A percentile compares a stretch with the other conserved stretches of the same genome.
Conservation (phyloP, 1,140 invertebrate species). For the Heliconius nattereri region DNA sequence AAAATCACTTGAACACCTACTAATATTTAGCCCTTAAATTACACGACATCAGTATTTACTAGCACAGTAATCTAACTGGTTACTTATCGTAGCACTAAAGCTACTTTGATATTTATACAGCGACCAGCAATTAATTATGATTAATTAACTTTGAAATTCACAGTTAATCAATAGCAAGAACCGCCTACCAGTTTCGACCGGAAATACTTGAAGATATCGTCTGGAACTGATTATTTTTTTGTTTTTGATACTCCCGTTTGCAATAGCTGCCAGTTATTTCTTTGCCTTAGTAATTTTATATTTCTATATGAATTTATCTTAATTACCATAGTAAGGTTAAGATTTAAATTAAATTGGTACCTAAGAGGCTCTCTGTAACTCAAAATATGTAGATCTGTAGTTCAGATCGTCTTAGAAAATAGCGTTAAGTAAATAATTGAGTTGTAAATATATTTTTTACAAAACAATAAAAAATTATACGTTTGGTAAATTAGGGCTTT, state of each 20-base stretch:
- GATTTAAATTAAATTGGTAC: neutral
- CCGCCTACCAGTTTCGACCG: slow-evolving; percentile 6
- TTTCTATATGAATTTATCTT: neutral
- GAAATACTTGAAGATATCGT: slow-evolving; percentile 4
- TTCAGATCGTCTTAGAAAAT: too few relatives aligned
- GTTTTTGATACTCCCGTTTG: neutral
- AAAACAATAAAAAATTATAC: too few relatives aligned
- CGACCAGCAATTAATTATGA: neutral
- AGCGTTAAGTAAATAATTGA: too few relatives aligned
- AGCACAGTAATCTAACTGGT: neutral
- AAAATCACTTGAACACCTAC: too few relatives aligned
- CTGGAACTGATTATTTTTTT: slow-evolving; percentile 13
- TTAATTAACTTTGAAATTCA: slow-evolving; percentile 1
- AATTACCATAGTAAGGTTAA: neutral
- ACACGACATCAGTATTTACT: too few relatives aligned
- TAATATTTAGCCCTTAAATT: too few relatives aligned
- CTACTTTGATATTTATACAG: neutral
- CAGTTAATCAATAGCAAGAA: slow-evolving; percentile 9
- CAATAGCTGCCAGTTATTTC: neutral
- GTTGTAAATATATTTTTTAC: too few relatives aligned
- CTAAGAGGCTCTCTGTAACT: neutral
- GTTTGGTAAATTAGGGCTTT: too few relatives aligned
- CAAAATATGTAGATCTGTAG: too few relatives aligned
- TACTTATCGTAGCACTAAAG: neutral
- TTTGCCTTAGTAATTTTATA: neutral